These are phyloP conservation scores for Dascillus cervinus DNA, from an alignment of 2,888 invertebrate genomes.

Conservation along the genomic window DNA sequence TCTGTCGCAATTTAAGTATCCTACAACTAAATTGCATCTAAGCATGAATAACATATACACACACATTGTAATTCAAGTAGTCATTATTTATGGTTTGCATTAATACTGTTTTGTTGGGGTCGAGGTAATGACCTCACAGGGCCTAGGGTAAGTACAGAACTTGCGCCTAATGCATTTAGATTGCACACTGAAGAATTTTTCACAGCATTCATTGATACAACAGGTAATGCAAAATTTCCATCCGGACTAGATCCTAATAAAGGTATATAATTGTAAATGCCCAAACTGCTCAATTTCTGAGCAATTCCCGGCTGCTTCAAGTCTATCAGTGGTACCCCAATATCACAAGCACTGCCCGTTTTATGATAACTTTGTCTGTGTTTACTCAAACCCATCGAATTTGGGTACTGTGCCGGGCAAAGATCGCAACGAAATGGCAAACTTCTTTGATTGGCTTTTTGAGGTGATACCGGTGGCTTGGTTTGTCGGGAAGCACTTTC, in stretches of 20 bases:
- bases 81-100: no score
- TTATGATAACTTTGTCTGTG: slow-evolving; percentile 60
- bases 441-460: slow-evolving; percentile 16
- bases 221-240: slow-evolving; percentile 62
- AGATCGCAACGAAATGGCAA: slow-evolving; percentile 56
- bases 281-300: slow-evolving; percentile 55
- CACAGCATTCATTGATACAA: slow-evolving; percentile 55
- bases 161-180: slow-evolving; percentile 59
- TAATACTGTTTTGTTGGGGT: slow-evolving; percentile 16
- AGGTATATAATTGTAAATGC: slow-evolving; percentile 69
- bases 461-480: slow-evolving; percentile 15
- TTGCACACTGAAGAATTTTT: slow-evolving; percentile 46
- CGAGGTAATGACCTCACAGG: slow-evolving; percentile 48
- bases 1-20: no score
- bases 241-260: slow-evolving; percentile 49
- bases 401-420: slow-evolving; percentile 66
- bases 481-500: slow-evolving; percentile 36
- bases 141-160: slow-evolving; percentile 63
- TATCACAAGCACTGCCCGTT: slow-evolving; percentile 51
- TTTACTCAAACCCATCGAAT: slow-evolving; percentile 48
- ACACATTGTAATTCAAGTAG: no score
- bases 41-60: no score
- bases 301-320: slow-evolving; percentile 60
- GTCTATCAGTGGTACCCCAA: slow-evolving; percentile 68
- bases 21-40: no score